Conservation (phyloP, 2,113 vertebrate genomes). For the Bolborhynchus lineola region DNA sequence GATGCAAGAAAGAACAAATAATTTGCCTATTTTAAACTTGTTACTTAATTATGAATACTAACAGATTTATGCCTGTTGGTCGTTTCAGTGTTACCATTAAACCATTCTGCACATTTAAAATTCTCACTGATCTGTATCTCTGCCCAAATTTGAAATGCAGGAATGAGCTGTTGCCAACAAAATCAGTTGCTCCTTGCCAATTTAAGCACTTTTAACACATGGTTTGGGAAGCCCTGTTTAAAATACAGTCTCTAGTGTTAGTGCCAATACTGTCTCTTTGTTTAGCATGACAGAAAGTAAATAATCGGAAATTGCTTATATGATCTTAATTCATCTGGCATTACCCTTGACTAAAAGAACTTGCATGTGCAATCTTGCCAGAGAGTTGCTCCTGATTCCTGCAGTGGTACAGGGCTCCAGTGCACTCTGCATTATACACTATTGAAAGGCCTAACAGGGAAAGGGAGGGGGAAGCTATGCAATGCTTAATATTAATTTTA, state of each 20-base stretch:
- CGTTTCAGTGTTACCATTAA: not conserved
- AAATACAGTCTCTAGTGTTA: not conserved
- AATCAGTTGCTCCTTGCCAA: not conserved
- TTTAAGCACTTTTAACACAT: not conserved
- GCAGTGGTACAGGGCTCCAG: not conserved
- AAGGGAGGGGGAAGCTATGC: not conserved
- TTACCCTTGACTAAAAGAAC: not conserved
- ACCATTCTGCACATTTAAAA: not conserved
- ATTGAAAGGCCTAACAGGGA: not conserved
- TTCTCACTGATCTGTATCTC: not conserved
- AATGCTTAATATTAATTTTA: not conserved
- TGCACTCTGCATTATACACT: accelerated
- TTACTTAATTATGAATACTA: not conserved
- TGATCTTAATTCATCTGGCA: not conserved
- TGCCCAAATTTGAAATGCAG: not conserved
- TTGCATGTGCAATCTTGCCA: not conserved
- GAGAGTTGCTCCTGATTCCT: not conserved
- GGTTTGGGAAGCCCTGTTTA: not conserved
- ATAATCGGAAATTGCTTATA: not conserved
- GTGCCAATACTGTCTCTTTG: not conserved
- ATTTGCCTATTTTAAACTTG: not conserved
- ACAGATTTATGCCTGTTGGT: not conserved
- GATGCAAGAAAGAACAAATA: not conserved
- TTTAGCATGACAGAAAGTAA: not conserved
- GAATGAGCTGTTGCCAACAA: not conserved